Evolutionary conservation across 1,140 invertebrate species (phyloP).

Genomic region (Drosophila kohkoa): DNA sequence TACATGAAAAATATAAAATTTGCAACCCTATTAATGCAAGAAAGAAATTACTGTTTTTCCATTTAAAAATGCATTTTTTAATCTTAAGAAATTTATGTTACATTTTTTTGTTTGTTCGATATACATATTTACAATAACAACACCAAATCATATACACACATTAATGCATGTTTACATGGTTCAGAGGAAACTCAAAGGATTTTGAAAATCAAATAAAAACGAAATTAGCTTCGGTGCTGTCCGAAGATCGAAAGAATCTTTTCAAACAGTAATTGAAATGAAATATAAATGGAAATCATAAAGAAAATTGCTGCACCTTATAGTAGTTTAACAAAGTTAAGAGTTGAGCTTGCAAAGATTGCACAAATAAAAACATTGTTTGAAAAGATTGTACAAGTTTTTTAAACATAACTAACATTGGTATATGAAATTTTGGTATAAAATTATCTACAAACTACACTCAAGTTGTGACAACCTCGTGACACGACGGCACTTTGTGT

Average conservation of each 20-base stretch:
- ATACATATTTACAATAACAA: constrained; percentile 51
- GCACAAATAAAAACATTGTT: background rate
- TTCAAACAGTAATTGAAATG: constrained; percentile 7
- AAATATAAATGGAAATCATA: background rate
- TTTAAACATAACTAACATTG: constrained; percentile 43
- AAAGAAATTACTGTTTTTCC: background rate
- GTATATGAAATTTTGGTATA: constrained; percentile 44
- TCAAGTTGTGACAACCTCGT: constrained; percentile 19
- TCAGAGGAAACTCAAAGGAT: constrained; percentile 5
- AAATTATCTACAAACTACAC: constrained; percentile 32
- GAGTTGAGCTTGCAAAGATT: background rate
- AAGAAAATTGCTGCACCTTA: background rate
- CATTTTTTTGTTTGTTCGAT: constrained; percentile 24
- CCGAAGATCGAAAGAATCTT: constrained; percentile 6
- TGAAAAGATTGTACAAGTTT: constrained; percentile 20
- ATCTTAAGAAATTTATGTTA: constrained; percentile 10
- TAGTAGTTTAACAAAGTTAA: background rate
- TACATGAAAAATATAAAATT: too few relatives aligned
- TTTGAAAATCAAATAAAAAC: constrained; percentile 23
- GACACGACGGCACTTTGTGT: constrained; percentile 27
- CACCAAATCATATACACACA: constrained; percentile 8
- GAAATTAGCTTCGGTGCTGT: constrained; percentile 3
- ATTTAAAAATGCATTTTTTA: background rate
- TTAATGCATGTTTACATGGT: constrained; percentile 5
- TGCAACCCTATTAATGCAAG: too few relatives aligned